Evolutionary conservation across 2,797 vertebrate genomes (phyloP).

Genomic region (Mionectes olivaceus): DNA sequence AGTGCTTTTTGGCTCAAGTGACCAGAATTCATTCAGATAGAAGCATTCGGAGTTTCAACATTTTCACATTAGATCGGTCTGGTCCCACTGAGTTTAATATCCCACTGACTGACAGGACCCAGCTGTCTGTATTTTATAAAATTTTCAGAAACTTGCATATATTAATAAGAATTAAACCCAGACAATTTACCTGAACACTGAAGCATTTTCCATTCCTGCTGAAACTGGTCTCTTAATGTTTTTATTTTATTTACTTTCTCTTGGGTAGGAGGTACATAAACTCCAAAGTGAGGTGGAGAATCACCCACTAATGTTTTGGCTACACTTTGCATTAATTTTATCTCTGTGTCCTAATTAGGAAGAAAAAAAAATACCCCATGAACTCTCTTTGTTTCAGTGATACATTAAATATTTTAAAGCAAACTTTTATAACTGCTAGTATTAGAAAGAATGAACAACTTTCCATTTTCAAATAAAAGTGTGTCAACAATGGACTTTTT

Average conservation of each 20-base stretch:
- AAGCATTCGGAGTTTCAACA: not conserved
- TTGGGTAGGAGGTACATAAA: conserved; percentile 49
- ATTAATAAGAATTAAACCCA: not conserved
- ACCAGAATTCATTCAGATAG: not conserved
- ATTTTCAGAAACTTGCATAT: not conserved
- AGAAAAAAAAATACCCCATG: not conserved
- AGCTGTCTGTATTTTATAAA: not conserved
- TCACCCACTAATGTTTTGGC: conserved; percentile 43
- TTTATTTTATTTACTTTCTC: conserved; percentile 63
- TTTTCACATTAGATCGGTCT: not conserved
- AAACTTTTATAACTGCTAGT: not conserved
- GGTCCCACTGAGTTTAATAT: not conserved
- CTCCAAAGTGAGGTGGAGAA: conserved; percentile 56
- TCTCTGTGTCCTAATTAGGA: conserved; percentile 66
- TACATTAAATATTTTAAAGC: not conserved
- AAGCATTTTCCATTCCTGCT: conserved; percentile 79
- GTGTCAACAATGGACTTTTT: not conserved
- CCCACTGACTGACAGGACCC: not conserved
- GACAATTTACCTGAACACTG: conserved; percentile 70
- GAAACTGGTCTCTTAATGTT: conserved; percentile 57
- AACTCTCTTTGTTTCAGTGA: not conserved
- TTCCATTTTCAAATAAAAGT: not conserved
- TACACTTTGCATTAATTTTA: conserved; percentile 47
- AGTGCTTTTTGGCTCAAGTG: not conserved
- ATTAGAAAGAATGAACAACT: not conserved